Conservation (phyloP, 2,113 vertebrate genomes). For the Manacus vitellinus region DNA sequence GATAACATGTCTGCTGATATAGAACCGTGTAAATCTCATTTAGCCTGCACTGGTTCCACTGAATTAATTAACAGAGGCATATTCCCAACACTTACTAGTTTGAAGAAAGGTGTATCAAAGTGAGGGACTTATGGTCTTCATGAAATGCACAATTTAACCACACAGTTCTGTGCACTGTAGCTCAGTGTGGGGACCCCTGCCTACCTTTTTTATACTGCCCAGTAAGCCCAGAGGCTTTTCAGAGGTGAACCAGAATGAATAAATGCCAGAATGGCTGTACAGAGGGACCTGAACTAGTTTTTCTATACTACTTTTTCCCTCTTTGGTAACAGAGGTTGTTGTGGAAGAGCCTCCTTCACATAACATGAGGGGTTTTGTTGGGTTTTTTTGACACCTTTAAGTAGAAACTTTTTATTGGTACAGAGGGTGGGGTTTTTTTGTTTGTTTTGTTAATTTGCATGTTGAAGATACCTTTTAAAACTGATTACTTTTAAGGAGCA, state of each 20-base stretch:
- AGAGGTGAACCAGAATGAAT: neutral
- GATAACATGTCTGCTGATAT: neutral
- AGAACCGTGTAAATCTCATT: neutral
- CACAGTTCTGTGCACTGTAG: neutral
- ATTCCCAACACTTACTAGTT: neutral
- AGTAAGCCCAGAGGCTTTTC: neutral
- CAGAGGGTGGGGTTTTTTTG: neutral
- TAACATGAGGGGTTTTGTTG: fast-evolving
- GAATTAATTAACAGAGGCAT: neutral
- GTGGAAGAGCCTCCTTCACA: neutral
- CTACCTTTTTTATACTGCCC: neutral
- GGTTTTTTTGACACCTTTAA: neutral
- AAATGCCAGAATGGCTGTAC: neutral
- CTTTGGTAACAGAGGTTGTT: neutral
- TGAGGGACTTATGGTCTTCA: neutral
- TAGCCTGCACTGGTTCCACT: neutral
- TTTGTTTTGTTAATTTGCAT: neutral
- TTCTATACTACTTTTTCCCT: neutral
- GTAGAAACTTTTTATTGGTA: neutral
- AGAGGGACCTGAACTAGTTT: neutral
- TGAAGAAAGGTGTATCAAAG: neutral
- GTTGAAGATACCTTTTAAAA: neutral
- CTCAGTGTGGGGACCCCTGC: neutral
- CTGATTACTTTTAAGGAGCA: neutral
- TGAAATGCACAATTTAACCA: neutral